Percentiles rank a stretch among this genome's conserved stretches.
phyloP scores from a whole-genome alignment of 2,888 invertebrate species.

The Platerodrilus igneus region DNA sequence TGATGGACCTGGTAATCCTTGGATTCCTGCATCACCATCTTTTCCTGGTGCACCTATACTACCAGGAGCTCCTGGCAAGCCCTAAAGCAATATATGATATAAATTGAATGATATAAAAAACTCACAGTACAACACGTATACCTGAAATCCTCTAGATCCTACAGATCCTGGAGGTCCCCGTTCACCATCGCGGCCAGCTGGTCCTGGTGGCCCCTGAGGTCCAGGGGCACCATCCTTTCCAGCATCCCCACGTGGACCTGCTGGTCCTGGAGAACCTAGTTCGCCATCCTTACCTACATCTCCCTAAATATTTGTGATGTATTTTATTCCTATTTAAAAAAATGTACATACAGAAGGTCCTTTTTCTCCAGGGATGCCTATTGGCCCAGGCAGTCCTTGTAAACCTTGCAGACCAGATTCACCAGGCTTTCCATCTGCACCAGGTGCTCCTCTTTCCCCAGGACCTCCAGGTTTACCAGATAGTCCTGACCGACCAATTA shows the following conservation, averaged over 20 bases:
- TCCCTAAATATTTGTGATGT: constrained; percentile 52
- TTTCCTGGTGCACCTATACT: constrained; percentile 72
- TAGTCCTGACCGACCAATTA: constrained; percentile 65
- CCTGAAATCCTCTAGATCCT: constrained; percentile 78
- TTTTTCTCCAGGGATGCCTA: constrained; percentile 74
- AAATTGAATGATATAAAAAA: not conserved
- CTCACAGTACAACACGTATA: constrained; percentile 36
- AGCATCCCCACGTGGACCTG: constrained; percentile 74
- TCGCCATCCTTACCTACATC: constrained; percentile 79
- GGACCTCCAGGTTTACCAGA: constrained; percentile 65
- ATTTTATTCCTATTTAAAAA: constrained; percentile 9
- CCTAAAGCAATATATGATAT: constrained; percentile 29
- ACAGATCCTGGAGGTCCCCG: constrained; percentile 71
- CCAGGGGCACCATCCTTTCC: constrained; percentile 77
- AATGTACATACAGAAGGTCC: constrained; percentile 59
- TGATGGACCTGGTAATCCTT: constrained; percentile 57
- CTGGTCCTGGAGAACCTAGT: constrained; percentile 66
- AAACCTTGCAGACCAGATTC: constrained; percentile 76
- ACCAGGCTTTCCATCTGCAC: constrained; percentile 81
- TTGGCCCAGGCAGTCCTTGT: constrained; percentile 73
- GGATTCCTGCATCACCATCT: constrained; percentile 70
- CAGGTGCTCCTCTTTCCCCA: constrained; percentile 71
- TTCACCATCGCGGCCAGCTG: constrained; percentile 66
- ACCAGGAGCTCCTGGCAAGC: constrained; percentile 68
- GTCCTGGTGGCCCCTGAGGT: constrained; percentile 67